Evolutionary conservation across 2,113 vertebrate species (phyloP), one percentile per base, ranked within the genome.

Genomic region (Pterophyllum scalare): DNA sequence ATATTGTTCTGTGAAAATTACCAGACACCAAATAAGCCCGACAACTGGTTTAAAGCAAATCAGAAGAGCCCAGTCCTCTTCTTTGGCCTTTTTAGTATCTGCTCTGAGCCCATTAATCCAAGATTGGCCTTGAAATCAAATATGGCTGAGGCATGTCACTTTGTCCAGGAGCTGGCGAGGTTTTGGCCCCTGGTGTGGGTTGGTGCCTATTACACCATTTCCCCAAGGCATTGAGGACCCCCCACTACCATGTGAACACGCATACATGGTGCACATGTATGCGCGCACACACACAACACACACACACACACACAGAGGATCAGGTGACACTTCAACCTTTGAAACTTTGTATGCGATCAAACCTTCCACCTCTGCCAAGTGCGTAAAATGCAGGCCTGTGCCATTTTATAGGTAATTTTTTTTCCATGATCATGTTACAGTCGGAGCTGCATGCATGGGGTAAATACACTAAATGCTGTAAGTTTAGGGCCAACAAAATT

Each of bases 271-370:
- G 14, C 3, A 13, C 28, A 28, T n/a, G n/a, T n/a, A n/a, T 7
- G 31, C 31, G 61, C 62, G 40, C 59, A 17, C 86, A 83, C 80
- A 83, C 77, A 82, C 80, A 85, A 40, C 49, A 75, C 78, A 86
- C 80, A 83, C 79, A 82, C 58, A 87, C 82, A 61, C 61, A 77
- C 70, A 59, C 33, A 80, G 31, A 77, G 83, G 91, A 94, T 95
- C 92, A 92, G 81, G 87, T 95, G 92, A 93, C 92, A 88, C 76
- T 88, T 57, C 83, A 86, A 87, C 88, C 89, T 94, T 90, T 95
- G 92, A 93, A 93, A 94, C 87, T 28, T 59, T 88, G 88, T 92
- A 87, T 77, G 89, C 17, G 86, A 92, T 92, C 90, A 93, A 93
- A 92, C 83, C 85, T 64, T 56, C 84, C 62, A n/a, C 79, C 82